Base-by-base conservation (phyloP, 2,113 vertebrate genomes). In the Urocynchramus pylzowi region DNA sequence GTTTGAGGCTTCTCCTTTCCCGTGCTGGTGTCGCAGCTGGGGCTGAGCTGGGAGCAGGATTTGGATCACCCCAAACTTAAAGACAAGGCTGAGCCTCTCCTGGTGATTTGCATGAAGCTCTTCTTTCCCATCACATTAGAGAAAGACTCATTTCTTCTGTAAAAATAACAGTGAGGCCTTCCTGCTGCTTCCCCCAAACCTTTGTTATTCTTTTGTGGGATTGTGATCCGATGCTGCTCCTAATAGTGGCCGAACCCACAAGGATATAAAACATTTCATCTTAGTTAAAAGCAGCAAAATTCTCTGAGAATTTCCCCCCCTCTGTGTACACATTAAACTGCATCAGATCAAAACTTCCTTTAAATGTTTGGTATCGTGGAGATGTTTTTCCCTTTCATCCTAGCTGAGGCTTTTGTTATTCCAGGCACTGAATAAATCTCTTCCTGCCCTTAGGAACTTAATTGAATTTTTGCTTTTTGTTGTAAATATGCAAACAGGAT, bases 381-480 rank as follows among this genome's bases (percentile, higher is more conserved):
- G 69, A 41, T 74, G 84, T 26, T 65, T 81, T 81, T 54, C 30
- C 33, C 56, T 96, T 91, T 94, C 73, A 89, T 78, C 87, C 61
- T 61, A 80, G 54, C 68, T 27, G 73, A 91, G 69, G 68, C 74
- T 89, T 82, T 93, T 95, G 81, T 94, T 90, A 73, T 87, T 93
- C 61, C 10, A 49, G 53, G 82, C 88, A n/a, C 82, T 41, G 64
- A 54, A 89, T 89, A 42, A 87, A 63, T 84, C 92, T 91, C 39
- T 52, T 89, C 65, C 87, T 95, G 65, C 81, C 71, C 84, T 89
- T 59, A 89, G 92, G 78, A 87, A 56, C 56, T 53, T 75, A 6
- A 69, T 81, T 87, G 67, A 44, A 57, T 65, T 91, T 70, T 61
- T 68, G 49, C 18, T 76, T 68, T 79, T 74, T 42, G 28, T 83